Conservation (phyloP, 1,140 invertebrate species). For the Zaprionus capensis region DNA sequence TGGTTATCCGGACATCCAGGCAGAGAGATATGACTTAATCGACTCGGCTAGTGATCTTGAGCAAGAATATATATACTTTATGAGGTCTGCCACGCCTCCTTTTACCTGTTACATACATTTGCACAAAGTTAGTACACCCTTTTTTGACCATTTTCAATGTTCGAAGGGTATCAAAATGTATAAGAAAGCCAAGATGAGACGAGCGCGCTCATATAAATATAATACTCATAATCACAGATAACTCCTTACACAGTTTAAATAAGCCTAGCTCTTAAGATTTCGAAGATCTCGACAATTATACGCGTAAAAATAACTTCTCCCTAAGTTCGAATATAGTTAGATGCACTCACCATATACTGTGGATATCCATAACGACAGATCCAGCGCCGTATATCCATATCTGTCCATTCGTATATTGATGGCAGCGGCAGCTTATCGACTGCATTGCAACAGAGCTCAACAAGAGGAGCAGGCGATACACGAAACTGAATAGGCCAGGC, state of each 20-base stretch:
- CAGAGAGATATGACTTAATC: too few species aligned
- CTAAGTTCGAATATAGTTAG: not conserved
- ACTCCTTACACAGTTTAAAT: not conserved
- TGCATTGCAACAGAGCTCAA: constrained; percentile 48
- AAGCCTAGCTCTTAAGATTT: not conserved
- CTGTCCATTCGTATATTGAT: constrained; percentile 60
- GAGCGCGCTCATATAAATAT: too few species aligned
- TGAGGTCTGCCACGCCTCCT: too few species aligned
- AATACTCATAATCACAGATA: too few species aligned
- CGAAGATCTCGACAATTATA: not conserved
- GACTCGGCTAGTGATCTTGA: too few species aligned
- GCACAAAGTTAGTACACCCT: too few species aligned
- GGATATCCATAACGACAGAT: constrained; percentile 63
- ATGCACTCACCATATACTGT: constrained; percentile 60
- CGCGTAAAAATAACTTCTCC: not conserved
- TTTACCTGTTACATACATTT: too few species aligned
- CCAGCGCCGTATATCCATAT: constrained; percentile 61
- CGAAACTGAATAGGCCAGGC: constrained; percentile 63
- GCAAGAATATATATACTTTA: too few species aligned
- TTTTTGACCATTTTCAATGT: too few species aligned
- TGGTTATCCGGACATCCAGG: too few species aligned
- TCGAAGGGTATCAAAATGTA: too few species aligned
- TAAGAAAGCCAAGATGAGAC: too few species aligned
- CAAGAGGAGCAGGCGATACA: constrained; percentile 32
- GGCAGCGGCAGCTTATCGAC: constrained; percentile 65